A percentile compares a stretch with the other conserved stretches of the same genome.
These are phyloP conservation scores for Dolichopus griseipennis DNA, from an alignment of 2,888 invertebrate genomes.

Conservation along the genomic window DNA sequence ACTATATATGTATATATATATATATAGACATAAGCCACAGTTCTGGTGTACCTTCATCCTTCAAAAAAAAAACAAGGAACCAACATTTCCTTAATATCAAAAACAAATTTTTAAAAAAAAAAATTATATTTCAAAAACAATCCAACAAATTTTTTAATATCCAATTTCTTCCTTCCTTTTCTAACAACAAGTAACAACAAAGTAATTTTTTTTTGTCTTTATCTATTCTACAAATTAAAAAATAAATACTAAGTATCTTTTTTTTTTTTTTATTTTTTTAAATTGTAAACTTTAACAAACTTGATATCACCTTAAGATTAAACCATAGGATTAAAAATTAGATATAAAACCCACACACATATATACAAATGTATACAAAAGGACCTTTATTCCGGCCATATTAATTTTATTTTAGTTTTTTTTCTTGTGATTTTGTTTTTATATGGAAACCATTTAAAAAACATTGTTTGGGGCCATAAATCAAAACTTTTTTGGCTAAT, in stretches of 20 bases:
- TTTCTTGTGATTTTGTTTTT: background rate
- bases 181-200: no score
- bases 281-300: background rate
- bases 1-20: no score
- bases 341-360: background rate
- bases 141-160: background rate
- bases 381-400: background rate
- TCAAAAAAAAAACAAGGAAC: no score
- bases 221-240: no score
- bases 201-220: no score
- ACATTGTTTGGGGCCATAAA: conserved; percentile 18
- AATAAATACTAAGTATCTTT: background rate
- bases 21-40: no score
- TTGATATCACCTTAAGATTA: background rate
- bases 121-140: background rate
- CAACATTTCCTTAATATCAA: background rate
- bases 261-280: no score
- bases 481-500: conserved; percentile 23
- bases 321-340: background rate
- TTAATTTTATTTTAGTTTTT: background rate
- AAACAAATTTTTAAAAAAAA: background rate
- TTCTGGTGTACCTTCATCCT: no score
- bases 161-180: conserved; percentile 1
- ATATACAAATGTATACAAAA: background rate
- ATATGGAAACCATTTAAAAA: background rate